Evolutionary conservation across 64 coral and sea anemone species (phyloP), one percentile per base, ranked within the genome.

Genomic region (Orbicella faveolata): DNA sequence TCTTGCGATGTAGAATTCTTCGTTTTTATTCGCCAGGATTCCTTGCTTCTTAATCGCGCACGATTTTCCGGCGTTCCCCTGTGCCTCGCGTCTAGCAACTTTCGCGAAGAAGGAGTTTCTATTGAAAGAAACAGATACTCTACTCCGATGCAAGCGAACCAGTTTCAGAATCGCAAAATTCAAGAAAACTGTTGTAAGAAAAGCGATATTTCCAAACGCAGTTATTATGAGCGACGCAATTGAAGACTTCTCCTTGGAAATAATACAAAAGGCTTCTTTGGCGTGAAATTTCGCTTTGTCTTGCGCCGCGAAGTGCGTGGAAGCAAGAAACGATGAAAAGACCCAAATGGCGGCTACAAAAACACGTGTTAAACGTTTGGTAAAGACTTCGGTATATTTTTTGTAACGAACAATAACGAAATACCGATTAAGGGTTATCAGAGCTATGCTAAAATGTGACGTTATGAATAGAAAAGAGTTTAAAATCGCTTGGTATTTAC

Each of bases 401-500:
- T 79, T 79, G 77, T 79, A 34, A 33, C 16, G 77, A 79, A 79
- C 77, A 14, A 79, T 79, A 9, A 79, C 39, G 52, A 59, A 79
- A 33, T 79, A 79, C 9, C 77, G 77, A 52, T 79, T 79, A 57
- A 79, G 51, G 34, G 17, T 79, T 57, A 79, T 55, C 4, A 79
- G 25, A 11, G 52, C 57, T n/a, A 79, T 59, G 23, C 77, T 79
- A 23, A 79, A 52, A 79, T 79, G 77, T 6, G 77, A 79, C 13
- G 20, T 79, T 26, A 20, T 79, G 77, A 79, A 55, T 52, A 79
- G 23, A 57, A 59, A 79, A 30, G 77, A 79, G 51, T 55, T 79
- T 33, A 79, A 79, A 57, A 79, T 59, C 52, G 77, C 77, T 79
- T 79, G 77, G 77, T 79, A 79, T 57, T 79, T 57, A 34, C 77